phyloP scores from a whole-genome alignment of 2,888 invertebrate species.

The Acleris emargana region DNA sequence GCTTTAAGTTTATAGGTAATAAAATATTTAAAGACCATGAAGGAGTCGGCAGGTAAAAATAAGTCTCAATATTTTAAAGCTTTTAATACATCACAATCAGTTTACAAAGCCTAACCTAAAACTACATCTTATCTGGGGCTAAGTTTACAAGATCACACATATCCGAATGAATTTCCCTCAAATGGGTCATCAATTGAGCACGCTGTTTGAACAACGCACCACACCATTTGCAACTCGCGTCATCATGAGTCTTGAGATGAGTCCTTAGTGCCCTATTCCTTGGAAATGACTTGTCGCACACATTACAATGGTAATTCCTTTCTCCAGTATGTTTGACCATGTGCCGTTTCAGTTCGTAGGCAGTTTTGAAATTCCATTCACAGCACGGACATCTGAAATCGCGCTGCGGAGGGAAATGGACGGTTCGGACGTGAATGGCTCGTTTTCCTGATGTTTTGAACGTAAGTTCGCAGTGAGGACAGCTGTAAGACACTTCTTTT shows the following conservation, averaged over 20 bases:
- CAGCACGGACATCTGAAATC: slow-evolving; percentile 63
- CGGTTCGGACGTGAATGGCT: slow-evolving; percentile 61
- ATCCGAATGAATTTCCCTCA: slow-evolving; percentile 55
- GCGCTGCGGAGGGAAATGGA: slow-evolving; percentile 65
- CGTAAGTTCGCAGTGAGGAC: slow-evolving; percentile 63
- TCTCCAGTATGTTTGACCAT: slow-evolving; percentile 70
- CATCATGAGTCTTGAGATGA: slow-evolving; percentile 68
- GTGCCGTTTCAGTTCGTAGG: slow-evolving; percentile 70
- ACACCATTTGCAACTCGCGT: slow-evolving; percentile 61
- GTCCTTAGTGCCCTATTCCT: slow-evolving; percentile 60
- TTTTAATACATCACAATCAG: slow-evolving; percentile 20
- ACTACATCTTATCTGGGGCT: slow-evolving; percentile 24
- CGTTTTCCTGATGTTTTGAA: slow-evolving; percentile 74
- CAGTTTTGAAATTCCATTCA: slow-evolving; percentile 70
- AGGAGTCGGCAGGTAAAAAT: background rate
- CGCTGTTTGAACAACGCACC: slow-evolving; percentile 57
- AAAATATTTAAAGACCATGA: background rate
- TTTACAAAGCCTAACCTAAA: background rate
- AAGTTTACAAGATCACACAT: slow-evolving; percentile 45
- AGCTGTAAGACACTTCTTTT: slow-evolving; percentile 65
- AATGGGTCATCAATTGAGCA: slow-evolving; percentile 52
- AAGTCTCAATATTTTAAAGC: slow-evolving; percentile 10
- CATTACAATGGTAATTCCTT: slow-evolving; percentile 61
- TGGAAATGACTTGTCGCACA: slow-evolving; percentile 67
- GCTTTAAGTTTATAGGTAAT: background rate